phyloP scores from a whole-genome alignment of 2,113 vertebrate species.

The Hemiscyllium ocellatum region DNA sequence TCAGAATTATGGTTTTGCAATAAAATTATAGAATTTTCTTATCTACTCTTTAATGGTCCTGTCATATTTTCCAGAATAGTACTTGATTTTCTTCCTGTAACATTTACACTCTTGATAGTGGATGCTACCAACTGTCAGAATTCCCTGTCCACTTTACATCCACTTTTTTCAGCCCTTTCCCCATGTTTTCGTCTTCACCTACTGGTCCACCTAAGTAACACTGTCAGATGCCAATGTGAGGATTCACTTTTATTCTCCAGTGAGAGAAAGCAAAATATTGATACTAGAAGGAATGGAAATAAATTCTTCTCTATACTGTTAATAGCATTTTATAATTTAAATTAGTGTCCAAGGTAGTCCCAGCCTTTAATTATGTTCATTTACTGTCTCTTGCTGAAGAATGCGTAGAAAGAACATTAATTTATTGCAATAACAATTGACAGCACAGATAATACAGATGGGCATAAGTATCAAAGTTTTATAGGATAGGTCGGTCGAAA shows the following conservation, averaged over 20 bases:
- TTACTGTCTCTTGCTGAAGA: not conserved
- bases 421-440: not conserved
- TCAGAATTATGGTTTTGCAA: constrained; percentile 36
- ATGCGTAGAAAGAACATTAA: not conserved
- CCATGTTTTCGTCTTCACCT: not conserved
- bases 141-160: not conserved
- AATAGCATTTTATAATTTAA: not conserved
- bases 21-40: constrained; percentile 15
- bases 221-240: not conserved
- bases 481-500: not conserved
- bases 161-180: not conserved
- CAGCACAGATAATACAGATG: not conserved
- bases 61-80: not conserved
- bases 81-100: not conserved
- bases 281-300: not conserved
- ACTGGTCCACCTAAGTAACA: not conserved
- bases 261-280: not conserved
- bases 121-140: not conserved
- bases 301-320: not conserved
- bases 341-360: not conserved
- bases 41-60: not conserved
- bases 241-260: not conserved
- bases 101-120: not conserved
- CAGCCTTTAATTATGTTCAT: not conserved
- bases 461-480: not conserved